Conservation (phyloP, 2,888 invertebrate species). For the Pachymerium ferrugineum region DNA sequence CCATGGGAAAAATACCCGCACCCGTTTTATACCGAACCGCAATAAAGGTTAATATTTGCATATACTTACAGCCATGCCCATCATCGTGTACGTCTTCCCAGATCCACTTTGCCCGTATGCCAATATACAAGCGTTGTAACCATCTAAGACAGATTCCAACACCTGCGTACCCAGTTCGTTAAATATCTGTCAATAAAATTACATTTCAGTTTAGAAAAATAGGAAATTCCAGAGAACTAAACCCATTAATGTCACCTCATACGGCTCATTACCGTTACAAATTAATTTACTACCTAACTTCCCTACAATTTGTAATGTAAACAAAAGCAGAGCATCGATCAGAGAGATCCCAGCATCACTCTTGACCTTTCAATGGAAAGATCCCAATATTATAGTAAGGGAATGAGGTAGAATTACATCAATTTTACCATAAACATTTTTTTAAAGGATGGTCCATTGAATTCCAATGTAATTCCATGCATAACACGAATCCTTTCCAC, state of each 20-base stretch:
- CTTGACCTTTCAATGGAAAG: constrained; percentile 1
- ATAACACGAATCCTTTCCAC: too few relatives aligned
- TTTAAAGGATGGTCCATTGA: too few relatives aligned
- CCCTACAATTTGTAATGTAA: not conserved
- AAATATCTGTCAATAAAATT: constrained; percentile 57
- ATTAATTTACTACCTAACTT: constrained; percentile 34
- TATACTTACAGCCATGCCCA: constrained; percentile 60
- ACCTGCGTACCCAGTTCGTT: constrained; percentile 61
- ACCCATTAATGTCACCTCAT: too few relatives aligned
- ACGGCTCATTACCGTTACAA: too few relatives aligned
- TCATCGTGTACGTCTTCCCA: constrained; percentile 87
- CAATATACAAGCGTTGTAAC: constrained; percentile 84
- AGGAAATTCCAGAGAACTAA: not conserved
- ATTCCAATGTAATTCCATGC: too few relatives aligned
- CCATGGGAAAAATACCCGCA: too few relatives aligned
- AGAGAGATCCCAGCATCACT: not conserved
- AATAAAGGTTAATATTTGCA: constrained; percentile 23
- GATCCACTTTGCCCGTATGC: constrained; percentile 89
- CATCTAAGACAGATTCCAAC: constrained; percentile 57
- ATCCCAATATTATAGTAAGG: not conserved
- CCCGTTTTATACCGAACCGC: too few relatives aligned
- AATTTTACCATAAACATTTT: not conserved
- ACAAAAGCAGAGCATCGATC: constrained; percentile 42
- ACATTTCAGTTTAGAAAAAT: not conserved
- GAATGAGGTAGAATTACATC: not conserved